phyloP scores from a whole-genome alignment of 2,113 vertebrate species.

The Catharus bicknelli region DNA sequence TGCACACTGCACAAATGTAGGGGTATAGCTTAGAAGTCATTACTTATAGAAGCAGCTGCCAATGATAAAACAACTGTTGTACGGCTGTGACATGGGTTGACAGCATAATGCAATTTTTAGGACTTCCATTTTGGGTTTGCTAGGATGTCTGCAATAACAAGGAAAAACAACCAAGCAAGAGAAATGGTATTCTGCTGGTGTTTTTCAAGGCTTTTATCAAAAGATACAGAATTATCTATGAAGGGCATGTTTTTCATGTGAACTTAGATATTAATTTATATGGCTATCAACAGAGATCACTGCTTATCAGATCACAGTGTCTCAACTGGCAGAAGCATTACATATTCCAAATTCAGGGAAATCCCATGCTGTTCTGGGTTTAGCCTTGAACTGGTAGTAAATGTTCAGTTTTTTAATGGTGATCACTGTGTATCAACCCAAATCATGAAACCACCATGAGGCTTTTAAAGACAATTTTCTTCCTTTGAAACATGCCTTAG shows the following conservation, averaged over 20 bases:
- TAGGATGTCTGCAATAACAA: not conserved
- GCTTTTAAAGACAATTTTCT: not conserved
- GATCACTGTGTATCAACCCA: not conserved
- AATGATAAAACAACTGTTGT: conserved; percentile 1
- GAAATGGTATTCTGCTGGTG: not conserved
- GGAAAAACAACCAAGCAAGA: not conserved
- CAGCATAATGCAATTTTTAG: not conserved
- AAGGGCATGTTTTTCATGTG: not conserved
- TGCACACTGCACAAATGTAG: not conserved
- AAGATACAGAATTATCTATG: not conserved
- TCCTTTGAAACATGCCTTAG: not conserved
- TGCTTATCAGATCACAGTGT: not conserved
- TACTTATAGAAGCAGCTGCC: conserved; percentile 15
- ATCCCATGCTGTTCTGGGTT: not conserved
- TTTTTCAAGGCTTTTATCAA: not conserved
- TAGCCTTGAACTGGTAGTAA: not conserved
- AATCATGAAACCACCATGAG: not conserved
- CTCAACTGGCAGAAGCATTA: not conserved
- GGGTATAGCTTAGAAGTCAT: not conserved
- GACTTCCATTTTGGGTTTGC: not conserved
- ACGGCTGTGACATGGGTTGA: not conserved
- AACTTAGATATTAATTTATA: not conserved
- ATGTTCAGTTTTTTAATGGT: not conserved
- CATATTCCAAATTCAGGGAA: not conserved
- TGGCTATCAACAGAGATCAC: not conserved